Conservation (phyloP, 2,888 invertebrate species). For the Pelosia muscerda region DNA sequence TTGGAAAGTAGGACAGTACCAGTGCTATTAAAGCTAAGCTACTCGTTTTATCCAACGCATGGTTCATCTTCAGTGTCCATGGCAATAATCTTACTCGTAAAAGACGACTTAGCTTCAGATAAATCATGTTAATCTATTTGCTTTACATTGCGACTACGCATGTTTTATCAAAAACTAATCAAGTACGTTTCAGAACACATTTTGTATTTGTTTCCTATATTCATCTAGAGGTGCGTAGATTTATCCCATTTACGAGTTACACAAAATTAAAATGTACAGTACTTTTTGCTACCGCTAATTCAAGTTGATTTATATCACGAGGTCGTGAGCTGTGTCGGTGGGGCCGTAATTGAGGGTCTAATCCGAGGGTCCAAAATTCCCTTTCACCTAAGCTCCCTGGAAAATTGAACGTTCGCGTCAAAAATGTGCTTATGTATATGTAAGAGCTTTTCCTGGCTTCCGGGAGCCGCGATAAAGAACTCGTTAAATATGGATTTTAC, state of each 20-base stretch:
- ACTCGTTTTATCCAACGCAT: no score
- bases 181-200: not conserved
- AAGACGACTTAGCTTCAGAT: no score
- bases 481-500: constrained; percentile 52
- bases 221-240: constrained; percentile 7
- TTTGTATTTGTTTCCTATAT: not conserved
- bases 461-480: constrained; percentile 39
- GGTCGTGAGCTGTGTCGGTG: constrained; percentile 46
- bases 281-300: constrained; percentile 46
- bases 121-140: no score
- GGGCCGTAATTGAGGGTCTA: constrained; percentile 58
- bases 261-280: constrained; percentile 30
- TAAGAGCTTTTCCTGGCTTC: constrained; percentile 26
- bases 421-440: constrained; percentile 22
- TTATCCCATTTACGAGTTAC: constrained; percentile 25
- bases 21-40: no score
- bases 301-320: constrained; percentile 57
- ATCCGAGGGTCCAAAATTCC: constrained; percentile 44
- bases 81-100: not conserved
- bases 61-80: not conserved
- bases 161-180: not conserved
- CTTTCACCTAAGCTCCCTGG: constrained; percentile 33
- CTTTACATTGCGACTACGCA: not conserved
- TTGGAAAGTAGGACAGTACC: no score
- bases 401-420: constrained; percentile 43